phyloP scores from a whole-genome alignment of 2,113 vertebrate species.

The mouse (Mus musculus) region GRCm39 chr1:164826501-164827000 shows the following conservation, averaged over 20 bases:
- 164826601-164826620: conserved; percentile 2
- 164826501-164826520: not conserved
- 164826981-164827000: not conserved
- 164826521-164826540: not conserved
- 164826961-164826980: not conserved
- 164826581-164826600: not conserved
- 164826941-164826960: not conserved
- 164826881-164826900: not conserved
- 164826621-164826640: not conserved
- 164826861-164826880: not conserved
- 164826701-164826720: conserved; percentile 16
- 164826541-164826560: conserved; percentile 8
- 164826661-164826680: conserved; percentile 51
- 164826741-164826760: not conserved
- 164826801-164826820: not conserved
- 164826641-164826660: conserved; percentile 35
- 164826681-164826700: not conserved
- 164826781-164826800: not conserved
- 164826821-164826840: not conserved
- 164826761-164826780: not conserved
- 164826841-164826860: not conserved
- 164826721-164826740: not conserved
- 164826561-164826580: not conserved
- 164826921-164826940: not conserved
- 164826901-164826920: not conserved